Conservation (phyloP, 2,888 invertebrate genomes). For the Oligia latruncula region DNA sequence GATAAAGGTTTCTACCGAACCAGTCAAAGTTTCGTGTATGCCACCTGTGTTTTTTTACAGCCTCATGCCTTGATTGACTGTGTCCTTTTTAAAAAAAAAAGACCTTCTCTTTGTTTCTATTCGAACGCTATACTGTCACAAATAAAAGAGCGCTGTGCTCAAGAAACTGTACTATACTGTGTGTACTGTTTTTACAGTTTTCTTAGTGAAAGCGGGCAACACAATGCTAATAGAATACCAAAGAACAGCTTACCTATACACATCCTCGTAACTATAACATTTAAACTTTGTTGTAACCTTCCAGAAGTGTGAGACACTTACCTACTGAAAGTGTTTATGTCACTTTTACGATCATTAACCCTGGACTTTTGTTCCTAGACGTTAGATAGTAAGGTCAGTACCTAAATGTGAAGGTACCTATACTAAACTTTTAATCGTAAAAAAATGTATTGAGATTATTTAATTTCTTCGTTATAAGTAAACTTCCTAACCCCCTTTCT, state of each 20-base stretch:
- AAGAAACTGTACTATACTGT: too few relatives aligned
- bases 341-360: slow-evolving; percentile 27
- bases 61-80: not conserved
- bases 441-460: not conserved
- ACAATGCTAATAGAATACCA: not conserved
- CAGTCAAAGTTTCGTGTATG: not conserved
- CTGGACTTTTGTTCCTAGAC: slow-evolving; percentile 5
- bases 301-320: slow-evolving; percentile 16
- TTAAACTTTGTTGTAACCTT: slow-evolving; percentile 31
- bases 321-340: slow-evolving; percentile 19
- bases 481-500: too few relatives aligned
- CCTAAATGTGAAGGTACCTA: slow-evolving; percentile 29
- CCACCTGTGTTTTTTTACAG: too few relatives aligned
- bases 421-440: too few relatives aligned
- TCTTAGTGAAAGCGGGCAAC: too few relatives aligned
- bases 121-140: not conserved
- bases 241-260: too few relatives aligned
- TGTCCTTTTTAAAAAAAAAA: slow-evolving; percentile 5
- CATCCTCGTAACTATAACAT: slow-evolving; percentile 14
- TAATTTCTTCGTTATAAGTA: slow-evolving; percentile 5
- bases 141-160: too few relatives aligned
- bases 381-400: slow-evolving; percentile 43
- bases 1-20: not conserved
- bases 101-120: not conserved
- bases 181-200: too few relatives aligned